Percentiles rank a stretch among this genome's conserved stretches.
phyloP scores from a whole-genome alignment of 64 coral and sea anemone species.

The Stylophora pistillata region DNA sequence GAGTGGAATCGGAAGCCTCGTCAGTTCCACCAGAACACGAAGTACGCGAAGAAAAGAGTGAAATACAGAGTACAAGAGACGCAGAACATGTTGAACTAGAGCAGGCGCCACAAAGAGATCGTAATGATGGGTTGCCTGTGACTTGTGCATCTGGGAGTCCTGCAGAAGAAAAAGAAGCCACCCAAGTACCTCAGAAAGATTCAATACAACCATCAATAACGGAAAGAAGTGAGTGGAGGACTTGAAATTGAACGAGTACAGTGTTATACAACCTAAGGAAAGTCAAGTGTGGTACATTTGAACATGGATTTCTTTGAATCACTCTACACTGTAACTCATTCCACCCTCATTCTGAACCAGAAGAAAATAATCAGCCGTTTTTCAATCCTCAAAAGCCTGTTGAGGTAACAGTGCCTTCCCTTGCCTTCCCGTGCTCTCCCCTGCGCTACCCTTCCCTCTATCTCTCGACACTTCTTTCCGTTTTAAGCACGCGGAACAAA shows the following conservation, averaged over 20 bases:
- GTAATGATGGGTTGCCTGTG: not conserved
- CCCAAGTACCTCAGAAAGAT: not conserved
- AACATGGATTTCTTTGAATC: not conserved
- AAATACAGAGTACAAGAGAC: not conserved
- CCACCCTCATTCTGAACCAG: too few relatives aligned
- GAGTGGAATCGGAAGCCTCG: not conserved
- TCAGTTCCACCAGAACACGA: not conserved
- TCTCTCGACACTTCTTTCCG: too few relatives aligned
- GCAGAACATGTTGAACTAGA: not conserved
- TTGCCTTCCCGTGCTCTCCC: too few relatives aligned
- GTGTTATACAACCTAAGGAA: not conserved
- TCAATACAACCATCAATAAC: not conserved
- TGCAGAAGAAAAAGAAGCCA: not conserved
- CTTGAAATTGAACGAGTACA: not conserved
- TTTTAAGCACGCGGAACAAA: too few relatives aligned
- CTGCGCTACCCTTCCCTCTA: too few relatives aligned
- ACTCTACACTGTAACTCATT: too few relatives aligned
- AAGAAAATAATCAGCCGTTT: too few relatives aligned
- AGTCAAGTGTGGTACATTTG: not conserved
- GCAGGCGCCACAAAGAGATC: slow-evolving; percentile 9
- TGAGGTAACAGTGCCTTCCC: too few relatives aligned
- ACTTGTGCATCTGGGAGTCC: not conserved
- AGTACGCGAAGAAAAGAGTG: slow-evolving; percentile 12
- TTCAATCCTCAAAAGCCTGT: too few relatives aligned
- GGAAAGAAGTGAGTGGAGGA: not conserved